Evolutionary conservation across 1,140 invertebrate genomes (phyloP), one percentile per base, ranked within the genome.

Genomic region (Saccostrea glomerata): DNA sequence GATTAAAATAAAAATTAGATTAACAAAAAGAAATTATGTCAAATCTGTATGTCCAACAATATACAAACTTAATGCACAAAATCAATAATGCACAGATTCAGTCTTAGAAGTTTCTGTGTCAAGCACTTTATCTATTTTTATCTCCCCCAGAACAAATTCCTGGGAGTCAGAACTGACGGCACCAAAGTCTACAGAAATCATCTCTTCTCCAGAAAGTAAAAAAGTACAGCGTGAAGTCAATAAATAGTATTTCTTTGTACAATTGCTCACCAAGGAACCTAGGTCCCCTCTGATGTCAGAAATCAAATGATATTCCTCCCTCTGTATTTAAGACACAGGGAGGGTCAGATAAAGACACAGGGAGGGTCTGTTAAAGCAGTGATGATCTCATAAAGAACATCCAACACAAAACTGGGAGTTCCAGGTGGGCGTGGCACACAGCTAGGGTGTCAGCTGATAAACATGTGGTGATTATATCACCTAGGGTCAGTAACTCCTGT

Each of bases 161-260:
- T 30, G 12, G 13, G 25, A 36, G 7, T 17, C 23, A 25, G 70
- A 77, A 15, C 7, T 36, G 23, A 66, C 2, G 15, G 70, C 30
- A 36, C 70, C 70, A 25, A 15, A 4, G 23, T 73, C 11, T 77
- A 73, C 13, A 12, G 23, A 23, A 25, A 13, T 12, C 25, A 30
- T 17, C 25, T 15, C 2, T 25, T 77, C 25, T 36, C 36, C 25
- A 30, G 25, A 30, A 25, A 36, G 25, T 36, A 30, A 15, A 77
- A 77, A 25, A 66, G 30, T 25, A 77, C 70, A 30, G 23, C 13
- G 13, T 17, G 15, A 15, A 15, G 70, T 77, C 70, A 77, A 77
- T 77, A 77, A 77, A 77, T 77, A 77, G 25, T 36, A 13, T 25
- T 40, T 77, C 25, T 77, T 77, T 77, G 30, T 77, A 77, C 70